Evolutionary conservation across 2,797 vertebrate species (phyloP), one percentile per base, ranked within the genome.

Genomic region (Cirrhinus mrigala): DNA sequence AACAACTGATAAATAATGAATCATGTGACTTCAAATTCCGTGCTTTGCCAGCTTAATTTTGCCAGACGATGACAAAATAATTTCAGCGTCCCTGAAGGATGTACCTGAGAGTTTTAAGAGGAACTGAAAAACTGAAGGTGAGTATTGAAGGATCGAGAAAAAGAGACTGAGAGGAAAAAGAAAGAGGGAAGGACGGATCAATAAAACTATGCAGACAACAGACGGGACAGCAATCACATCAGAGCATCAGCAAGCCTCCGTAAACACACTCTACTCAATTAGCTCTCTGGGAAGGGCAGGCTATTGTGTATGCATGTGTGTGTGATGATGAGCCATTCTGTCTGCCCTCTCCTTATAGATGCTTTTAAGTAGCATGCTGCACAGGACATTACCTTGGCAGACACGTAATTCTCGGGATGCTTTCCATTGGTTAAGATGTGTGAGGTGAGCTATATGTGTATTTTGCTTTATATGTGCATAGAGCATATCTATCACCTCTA

Each of bases 181-280:
- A 71, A 69, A 86, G 33, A 69, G 60, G 14, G 66, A 79, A 78
- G 37, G 82, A 50, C 6, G 77, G 60, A 86, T 62, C 71, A 37
- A 85, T 76, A 6, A 29, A 87, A 77, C 76, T 75, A 58, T 66
- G 33, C 40, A 83, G 3, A 62, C 69, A 79, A 76, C 44, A 29
- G 78, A 88, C 78, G 66, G 87, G 70, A 91, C 40, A 40, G 44
- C 73, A 69, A 73, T 82, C 69, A 64, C 62, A 69, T 83, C 60
- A 79, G 76, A 68, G 60, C 44, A 78, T 58, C 73, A 79, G 69
- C 86, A 81, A 81, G 52, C 22, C 52, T 79, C 22, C 71, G n/a
- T 82, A 85, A 87, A 85, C 83, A 85, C 70, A 87, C 64, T 82
- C 82, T 64, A 77, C 66, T 88, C 70, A 84, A 84, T 87, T 84